Conservation (phyloP, 2,797 vertebrate genomes). For the Characodon lateralis region DNA sequence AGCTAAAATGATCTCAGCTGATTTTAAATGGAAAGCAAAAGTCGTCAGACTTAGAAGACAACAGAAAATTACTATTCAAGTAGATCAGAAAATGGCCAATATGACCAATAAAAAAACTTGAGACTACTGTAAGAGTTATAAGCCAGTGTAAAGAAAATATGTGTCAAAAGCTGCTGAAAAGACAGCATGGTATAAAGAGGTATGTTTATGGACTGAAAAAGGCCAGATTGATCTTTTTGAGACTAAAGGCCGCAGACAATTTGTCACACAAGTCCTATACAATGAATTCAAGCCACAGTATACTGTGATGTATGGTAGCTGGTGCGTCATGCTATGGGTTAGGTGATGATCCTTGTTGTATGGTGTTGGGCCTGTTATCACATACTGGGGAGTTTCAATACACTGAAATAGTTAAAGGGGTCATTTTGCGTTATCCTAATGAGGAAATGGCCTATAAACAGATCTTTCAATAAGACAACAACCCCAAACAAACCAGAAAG, state of each 20-base stretch:
- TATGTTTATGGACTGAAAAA: neutral
- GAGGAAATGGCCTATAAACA: neutral
- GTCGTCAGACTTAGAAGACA: neutral
- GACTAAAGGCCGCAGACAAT: neutral
- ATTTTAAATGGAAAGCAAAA: neutral
- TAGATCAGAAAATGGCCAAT: neutral
- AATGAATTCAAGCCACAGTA: neutral
- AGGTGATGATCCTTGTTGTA: neutral
- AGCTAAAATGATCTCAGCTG: too few species aligned
- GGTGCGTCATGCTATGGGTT: neutral
- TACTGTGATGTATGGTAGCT: neutral
- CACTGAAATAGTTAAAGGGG: neutral
- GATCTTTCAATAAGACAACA: neutral
- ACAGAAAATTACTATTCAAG: neutral
- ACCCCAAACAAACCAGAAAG: neutral
- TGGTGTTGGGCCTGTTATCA: neutral
- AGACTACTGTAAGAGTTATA: too few species aligned
- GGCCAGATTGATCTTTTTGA: neutral
- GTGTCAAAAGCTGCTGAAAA: too few species aligned
- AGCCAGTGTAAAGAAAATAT: too few species aligned
- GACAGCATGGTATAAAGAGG: too few species aligned
- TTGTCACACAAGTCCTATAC: neutral
- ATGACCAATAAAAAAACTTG: neutral
- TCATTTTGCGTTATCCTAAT: neutral
- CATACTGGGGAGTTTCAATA: neutral